These are phyloP conservation scores for Agrotis puta DNA, from an alignment of 2,888 invertebrate genomes.

Conservation along the genomic window DNA sequence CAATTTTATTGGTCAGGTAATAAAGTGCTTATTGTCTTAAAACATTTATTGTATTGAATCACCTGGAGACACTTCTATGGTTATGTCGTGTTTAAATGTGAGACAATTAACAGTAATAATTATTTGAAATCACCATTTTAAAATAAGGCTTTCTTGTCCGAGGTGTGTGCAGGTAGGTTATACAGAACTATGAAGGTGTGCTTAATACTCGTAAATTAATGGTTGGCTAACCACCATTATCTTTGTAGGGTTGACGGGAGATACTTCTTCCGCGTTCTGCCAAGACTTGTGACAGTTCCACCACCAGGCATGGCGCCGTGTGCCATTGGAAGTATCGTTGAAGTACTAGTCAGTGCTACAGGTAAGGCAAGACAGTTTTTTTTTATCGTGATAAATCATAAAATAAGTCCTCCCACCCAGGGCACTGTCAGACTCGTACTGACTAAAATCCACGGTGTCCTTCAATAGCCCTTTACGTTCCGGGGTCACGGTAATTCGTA, in stretches of 20 bases:
- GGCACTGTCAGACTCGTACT: too few species aligned
- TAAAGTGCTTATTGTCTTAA: constrained; percentile 37
- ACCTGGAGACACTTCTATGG: constrained; percentile 9
- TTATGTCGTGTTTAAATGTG: constrained; percentile 20
- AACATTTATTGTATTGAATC: constrained; percentile 20
- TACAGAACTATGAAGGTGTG: background rate
- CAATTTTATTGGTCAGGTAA: constrained; percentile 24
- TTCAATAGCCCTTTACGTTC: too few species aligned
- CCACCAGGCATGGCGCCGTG: constrained; percentile 98
- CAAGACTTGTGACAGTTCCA: constrained; percentile 96
- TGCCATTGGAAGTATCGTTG: constrained; percentile 98
- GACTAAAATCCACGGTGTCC: too few species aligned
- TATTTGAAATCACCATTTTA: constrained; percentile 6
- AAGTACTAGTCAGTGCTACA: constrained; percentile 97
- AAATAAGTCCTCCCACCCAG: too few species aligned
- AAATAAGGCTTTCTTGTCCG: too few species aligned
- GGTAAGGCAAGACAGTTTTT: constrained; percentile 88
- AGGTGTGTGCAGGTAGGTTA: background rate
- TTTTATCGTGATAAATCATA: too few species aligned
- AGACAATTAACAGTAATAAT: constrained; percentile 15
- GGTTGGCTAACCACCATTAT: background rate
- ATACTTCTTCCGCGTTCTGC: constrained; percentile 96
- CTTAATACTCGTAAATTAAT: background rate
- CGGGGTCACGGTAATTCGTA: too few species aligned
- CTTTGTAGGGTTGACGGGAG: constrained; percentile 89